These are phyloP conservation scores for Delia radicum DNA, from an alignment of 1,140 invertebrate species.

Conservation along the genomic window DNA sequence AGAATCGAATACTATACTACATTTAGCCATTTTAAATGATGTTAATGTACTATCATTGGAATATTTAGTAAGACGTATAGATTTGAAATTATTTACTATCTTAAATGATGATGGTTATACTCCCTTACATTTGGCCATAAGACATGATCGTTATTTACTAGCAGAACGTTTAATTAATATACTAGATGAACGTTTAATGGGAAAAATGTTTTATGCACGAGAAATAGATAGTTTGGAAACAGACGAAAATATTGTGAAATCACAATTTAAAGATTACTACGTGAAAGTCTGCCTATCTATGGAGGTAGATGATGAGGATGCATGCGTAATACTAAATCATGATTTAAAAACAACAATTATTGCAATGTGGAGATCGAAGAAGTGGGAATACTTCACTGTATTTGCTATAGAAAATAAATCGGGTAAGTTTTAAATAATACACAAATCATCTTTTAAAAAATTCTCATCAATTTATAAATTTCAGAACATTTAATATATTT, in stretches of 20 bases:
- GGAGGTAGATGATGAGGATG: conserved; percentile 19
- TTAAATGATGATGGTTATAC: conserved; percentile 50
- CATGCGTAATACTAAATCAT: neutral
- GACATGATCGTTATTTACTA: conserved; percentile 39
- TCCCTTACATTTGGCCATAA: conserved; percentile 40
- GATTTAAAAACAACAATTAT: conserved; percentile 37
- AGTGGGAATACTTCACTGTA: conserved; percentile 44
- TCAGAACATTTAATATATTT: conserved; percentile 50
- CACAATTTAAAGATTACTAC: conserved; percentile 42
- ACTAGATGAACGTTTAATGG: conserved; percentile 37
- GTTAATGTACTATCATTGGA: conserved; percentile 34
- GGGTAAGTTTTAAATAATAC: conserved; percentile 28
- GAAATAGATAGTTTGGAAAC: neutral
- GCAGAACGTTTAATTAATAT: conserved; percentile 41
- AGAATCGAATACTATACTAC: conserved; percentile 42
- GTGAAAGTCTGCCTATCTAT: conserved; percentile 38
- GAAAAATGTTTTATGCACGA: neutral
- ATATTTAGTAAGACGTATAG: conserved; percentile 37
- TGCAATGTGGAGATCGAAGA: conserved; percentile 37
- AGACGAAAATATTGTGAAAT: conserved; percentile 20
- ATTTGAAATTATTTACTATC: conserved; percentile 39
- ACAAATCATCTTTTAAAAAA: no score
- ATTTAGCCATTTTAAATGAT: conserved; percentile 46
- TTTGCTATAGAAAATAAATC: conserved; percentile 42
- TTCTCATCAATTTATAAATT: neutral